phyloP scores from a whole-genome alignment of 2,113 vertebrate species.

The Poicephalus gulielmi region DNA sequence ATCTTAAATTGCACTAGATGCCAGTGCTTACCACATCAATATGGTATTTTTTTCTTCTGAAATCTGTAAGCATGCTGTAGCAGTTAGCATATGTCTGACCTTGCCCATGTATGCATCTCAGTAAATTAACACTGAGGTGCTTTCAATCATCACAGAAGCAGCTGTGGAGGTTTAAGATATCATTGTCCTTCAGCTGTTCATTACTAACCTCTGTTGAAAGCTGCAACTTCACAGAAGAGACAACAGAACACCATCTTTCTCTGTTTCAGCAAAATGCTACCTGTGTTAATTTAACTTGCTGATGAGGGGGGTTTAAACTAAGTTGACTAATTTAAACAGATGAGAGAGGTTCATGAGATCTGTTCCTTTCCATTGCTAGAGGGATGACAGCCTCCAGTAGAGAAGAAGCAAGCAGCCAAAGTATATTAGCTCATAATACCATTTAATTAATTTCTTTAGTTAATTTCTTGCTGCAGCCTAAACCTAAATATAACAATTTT shows the following conservation, averaged over 20 bases:
- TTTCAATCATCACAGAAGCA: not conserved
- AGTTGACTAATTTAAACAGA: not conserved
- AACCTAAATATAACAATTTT: not conserved
- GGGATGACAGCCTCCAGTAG: not conserved
- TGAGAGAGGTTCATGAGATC: not conserved
- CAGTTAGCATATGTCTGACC: not conserved
- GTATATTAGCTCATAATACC: not conserved
- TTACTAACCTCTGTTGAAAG: not conserved
- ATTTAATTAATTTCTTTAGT: not conserved
- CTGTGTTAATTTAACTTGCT: not conserved
- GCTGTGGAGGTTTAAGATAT: slow-evolving; percentile 31
- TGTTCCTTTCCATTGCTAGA: not conserved
- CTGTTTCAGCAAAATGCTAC: not conserved
- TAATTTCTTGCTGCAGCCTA: not conserved
- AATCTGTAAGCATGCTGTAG: not conserved
- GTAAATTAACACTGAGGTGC: not conserved
- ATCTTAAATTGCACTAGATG: not conserved
- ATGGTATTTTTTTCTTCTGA: not conserved
- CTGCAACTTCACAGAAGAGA: not conserved
- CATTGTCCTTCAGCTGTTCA: slow-evolving; percentile 56
- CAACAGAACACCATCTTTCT: not conserved
- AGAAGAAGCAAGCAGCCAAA: not conserved
- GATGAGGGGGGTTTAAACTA: not conserved
- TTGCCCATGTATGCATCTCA: not conserved
- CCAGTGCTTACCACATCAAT: not conserved